These are phyloP conservation scores for Oreochromis niloticus DNA, from an alignment of 2,113 vertebrate species.

Conservation along the genomic window DNA sequence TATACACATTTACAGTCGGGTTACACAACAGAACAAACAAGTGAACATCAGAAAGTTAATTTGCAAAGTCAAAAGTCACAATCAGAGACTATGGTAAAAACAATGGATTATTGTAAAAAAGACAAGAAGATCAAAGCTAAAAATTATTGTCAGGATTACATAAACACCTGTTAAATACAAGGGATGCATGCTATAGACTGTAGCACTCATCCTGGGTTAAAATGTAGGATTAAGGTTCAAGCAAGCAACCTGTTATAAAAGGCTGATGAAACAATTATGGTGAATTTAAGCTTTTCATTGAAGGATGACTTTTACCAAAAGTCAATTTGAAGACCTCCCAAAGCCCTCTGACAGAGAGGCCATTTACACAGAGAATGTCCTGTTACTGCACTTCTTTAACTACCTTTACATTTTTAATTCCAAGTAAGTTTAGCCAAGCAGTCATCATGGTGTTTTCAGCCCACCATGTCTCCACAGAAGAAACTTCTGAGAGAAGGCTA, in stretches of 20 bases:
- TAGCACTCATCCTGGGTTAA: not conserved
- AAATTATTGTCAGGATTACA: not conserved
- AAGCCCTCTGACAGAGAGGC: not conserved
- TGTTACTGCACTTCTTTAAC: not conserved
- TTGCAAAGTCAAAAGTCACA: not conserved
- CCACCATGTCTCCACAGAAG: not conserved
- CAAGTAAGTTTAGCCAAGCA: not conserved
- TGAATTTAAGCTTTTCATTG: not conserved
- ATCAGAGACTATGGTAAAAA: not conserved
- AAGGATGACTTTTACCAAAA: not conserved
- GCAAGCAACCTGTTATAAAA: not conserved
- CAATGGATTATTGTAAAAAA: not conserved
- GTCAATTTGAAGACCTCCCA: not conserved
- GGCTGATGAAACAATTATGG: not conserved
- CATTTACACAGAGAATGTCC: not conserved
- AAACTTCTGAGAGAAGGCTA: not conserved
- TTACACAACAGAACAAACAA: not conserved
- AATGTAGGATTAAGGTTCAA: not conserved
- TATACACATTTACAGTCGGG: not conserved
- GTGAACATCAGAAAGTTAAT: not conserved
- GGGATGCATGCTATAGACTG: not conserved
- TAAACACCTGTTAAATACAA: conserved; percentile 16
- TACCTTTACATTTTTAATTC: not conserved
- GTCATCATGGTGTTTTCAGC: not conserved
- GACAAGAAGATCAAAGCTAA: not conserved